These are phyloP conservation scores for Hypanus sabinus DNA, from an alignment of 2,113 vertebrate species.

Conservation along the genomic window DNA sequence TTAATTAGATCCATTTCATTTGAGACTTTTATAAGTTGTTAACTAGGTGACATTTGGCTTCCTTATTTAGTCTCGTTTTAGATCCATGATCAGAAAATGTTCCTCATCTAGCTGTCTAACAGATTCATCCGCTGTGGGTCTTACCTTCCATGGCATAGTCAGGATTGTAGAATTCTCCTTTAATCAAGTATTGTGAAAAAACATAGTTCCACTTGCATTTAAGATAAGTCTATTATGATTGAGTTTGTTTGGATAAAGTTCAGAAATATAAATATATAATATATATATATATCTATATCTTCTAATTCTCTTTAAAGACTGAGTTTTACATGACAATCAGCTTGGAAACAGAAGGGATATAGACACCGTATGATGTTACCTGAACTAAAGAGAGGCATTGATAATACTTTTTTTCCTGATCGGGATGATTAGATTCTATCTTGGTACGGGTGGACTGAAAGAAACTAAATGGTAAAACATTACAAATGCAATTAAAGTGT, in stretches of 20 bases:
- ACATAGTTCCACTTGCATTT: background rate
- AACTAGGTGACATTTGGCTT: background rate
- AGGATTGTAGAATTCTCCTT: background rate
- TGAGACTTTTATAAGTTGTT: background rate
- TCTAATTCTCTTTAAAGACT: background rate
- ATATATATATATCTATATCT: too few relatives aligned
- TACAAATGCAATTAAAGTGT: background rate
- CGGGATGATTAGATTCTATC: background rate
- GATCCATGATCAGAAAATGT: background rate
- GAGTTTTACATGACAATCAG: background rate
- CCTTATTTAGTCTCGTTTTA: background rate
- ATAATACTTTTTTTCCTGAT: background rate
- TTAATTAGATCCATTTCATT: background rate
- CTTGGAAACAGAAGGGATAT: too few relatives aligned
- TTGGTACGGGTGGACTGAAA: background rate
- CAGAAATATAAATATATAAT: background rate
- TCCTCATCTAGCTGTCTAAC: background rate
- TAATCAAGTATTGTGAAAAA: background rate
- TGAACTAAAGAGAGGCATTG: background rate
- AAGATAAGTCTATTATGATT: background rate
- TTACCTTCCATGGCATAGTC: background rate
- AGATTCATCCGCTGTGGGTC: background rate
- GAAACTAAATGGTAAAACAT: background rate
- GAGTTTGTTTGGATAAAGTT: background rate
- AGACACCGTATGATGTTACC: background rate